Evolutionary conservation across 2,797 vertebrate species (phyloP), one percentile per base, ranked within the genome.

Genomic region (Atherinosoma microstoma): DNA sequence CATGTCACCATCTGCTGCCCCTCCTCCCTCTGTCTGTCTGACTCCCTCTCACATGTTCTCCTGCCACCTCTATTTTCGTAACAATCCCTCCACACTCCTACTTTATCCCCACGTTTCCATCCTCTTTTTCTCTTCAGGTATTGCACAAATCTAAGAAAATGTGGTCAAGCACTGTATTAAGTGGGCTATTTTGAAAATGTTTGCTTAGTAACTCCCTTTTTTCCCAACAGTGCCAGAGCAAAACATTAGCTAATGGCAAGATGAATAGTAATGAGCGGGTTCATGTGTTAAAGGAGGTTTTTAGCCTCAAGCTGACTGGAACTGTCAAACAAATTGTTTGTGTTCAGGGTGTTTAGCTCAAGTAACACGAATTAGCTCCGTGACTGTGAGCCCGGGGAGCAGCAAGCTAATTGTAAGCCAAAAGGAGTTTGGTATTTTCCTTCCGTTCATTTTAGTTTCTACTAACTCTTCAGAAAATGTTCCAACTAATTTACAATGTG

Each of bases 1-100:
- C 89, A 91, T 93, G 92, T 92, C 91, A 92, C 85, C 85, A 92
- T 91, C 88, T 91, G 85, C 91, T 84, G 83, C 80, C 91, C 82
- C 72, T 71, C 86, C 80, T 68, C 74, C 62, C 65, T 54, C 54
- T 78, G 60, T 84, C 78, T 75, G 79, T 82, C 69, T 73, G 67
- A 68, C 80, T 83, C 78, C 74, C 66, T 69, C 74, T 71, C 32
- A 5, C 78, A 69, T 72, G 64, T 81, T 87, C 75, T 81, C 65
- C 64, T 16, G 76, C 80, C 83, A 86, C 82, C 83, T 80, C 76
- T 80, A 80, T 88, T 86, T 84, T 84, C 65, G 76, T 73, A 80
- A 87, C 78, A 86, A 78, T 81, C 76, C 57, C 60, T 59, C 36
- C 72, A 80, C 73, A 61, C 63, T 63, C 63, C 4, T n/a, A 68